Conservation (phyloP, 2,113 vertebrate species). For the Glaucomys volans region DNA sequence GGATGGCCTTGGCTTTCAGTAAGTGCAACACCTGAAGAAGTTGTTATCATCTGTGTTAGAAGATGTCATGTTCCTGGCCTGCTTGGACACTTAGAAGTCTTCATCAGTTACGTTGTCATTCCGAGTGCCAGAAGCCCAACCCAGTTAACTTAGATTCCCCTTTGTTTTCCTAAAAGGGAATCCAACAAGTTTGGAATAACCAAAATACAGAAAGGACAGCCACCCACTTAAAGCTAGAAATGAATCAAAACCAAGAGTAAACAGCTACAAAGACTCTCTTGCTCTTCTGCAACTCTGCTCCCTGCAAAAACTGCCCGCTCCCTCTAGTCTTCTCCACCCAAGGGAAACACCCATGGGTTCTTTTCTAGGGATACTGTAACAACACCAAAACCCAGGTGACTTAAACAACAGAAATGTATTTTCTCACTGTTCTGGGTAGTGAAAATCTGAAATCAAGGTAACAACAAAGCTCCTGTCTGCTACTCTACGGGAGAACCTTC, state of each 20-base stretch:
- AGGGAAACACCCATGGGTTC: neutral
- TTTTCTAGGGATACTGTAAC: neutral
- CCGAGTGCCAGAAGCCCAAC: neutral
- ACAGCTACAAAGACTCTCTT: neutral
- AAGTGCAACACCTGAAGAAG: neutral
- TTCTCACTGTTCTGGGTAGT: neutral
- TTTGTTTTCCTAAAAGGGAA: neutral
- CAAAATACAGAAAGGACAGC: neutral
- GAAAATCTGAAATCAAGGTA: neutral
- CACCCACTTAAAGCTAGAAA: neutral
- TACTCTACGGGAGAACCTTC: fast-evolving
- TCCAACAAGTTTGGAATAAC: neutral
- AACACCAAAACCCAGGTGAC: neutral
- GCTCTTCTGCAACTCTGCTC: neutral
- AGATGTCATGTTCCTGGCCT: neutral
- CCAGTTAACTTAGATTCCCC: neutral
- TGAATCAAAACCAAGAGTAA: neutral
- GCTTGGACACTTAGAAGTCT: neutral
- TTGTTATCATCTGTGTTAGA: neutral
- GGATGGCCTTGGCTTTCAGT: neutral
- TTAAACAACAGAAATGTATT: neutral
- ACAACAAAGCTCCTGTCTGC: neutral
- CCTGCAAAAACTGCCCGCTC: neutral
- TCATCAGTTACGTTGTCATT: neutral
- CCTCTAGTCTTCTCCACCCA: neutral